Base-by-base conservation (phyloP, 2,113 vertebrate species). In the Hippocampus abdominalis region DNA sequence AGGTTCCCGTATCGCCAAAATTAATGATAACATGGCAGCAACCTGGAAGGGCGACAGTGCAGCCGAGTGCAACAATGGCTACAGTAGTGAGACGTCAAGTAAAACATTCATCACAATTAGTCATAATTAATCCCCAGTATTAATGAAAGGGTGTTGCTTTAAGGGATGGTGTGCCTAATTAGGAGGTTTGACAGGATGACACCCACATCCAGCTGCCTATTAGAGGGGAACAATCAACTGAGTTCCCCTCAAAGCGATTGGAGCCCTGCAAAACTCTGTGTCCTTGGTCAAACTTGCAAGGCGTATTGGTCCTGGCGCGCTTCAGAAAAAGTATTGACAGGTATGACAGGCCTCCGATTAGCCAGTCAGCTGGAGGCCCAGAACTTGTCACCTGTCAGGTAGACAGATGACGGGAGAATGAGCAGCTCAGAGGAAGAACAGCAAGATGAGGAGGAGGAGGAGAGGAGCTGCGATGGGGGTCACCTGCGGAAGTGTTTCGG, bases 291-390 rank as follows among this genome's bases (percentile, higher is more conserved):
- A 84, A 70, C 90, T 73, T 66, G 18, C 54, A 69, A 73, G 72
- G 70, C 67, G 73, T 92, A 91, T 91, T 87, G 71, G 73, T 68
- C 66, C 73, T 68, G 75, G 64, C 73, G 66, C 64, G 57, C 72
- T 76, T 71, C 23, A 70, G 93, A 91, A 92, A 92, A 93, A 92
- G 88, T 96, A 98, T 97, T 94, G 96, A 95, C 96, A 97, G 93
- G 91, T 93, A 93, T 97, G 96, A 96, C 95, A 95, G 94, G 91
- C 92, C 92, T 96, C 95, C 94, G 96, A 99, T 97, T 96, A 95
- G 93, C 94, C 93, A 95, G 96, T 96, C 95, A 95, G 94, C 95
- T 93, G 91, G 92, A 93, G 94, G 94, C 92, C 91, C 87, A 92
- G 91, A 91, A 91, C 92, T 92, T 95, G 95, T 95, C 96, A 96